Conservation (phyloP, 2,888 invertebrate species). For the Apocheima hispidaria region DNA sequence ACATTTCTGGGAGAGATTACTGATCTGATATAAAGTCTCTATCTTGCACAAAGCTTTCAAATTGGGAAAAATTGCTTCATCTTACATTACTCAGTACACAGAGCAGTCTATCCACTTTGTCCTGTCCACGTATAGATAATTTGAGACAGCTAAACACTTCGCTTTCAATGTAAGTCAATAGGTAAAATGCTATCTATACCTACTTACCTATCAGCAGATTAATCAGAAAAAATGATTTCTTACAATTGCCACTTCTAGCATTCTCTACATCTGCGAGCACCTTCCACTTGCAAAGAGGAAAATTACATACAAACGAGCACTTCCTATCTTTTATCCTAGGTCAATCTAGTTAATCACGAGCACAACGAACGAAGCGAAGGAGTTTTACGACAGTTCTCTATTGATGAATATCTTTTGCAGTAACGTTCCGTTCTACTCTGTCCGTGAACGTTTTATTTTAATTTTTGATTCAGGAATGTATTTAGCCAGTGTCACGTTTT, state of each 20-base stretch:
- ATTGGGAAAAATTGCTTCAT: no score
- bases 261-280: conserved; percentile 45
- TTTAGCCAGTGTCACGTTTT: no score
- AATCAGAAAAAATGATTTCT: no score
- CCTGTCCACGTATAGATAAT: no score
- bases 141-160: conserved; percentile 54
- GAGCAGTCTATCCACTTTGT: no score
- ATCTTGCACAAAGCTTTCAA: no score
- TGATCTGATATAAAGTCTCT: neutral
- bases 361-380: conserved; percentile 36
- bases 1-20: neutral
- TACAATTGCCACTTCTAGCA: conserved; percentile 47
- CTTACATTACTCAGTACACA: no score
- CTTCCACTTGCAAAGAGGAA: conserved; percentile 72
- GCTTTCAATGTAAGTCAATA: neutral
- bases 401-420: conserved; percentile 11
- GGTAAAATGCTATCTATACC: no score
- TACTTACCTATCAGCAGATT: no score
- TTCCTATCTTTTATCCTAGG: conserved; percentile 79
- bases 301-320: conserved; percentile 74
- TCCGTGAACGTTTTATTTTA: no score
- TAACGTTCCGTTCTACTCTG: no score
- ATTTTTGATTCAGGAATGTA: no score
- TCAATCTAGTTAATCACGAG: conserved; percentile 68
- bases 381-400: conserved; percentile 28